phyloP scores from a whole-genome alignment of 2,888 invertebrate genomes.

The Mellilla xanthometata region DNA sequence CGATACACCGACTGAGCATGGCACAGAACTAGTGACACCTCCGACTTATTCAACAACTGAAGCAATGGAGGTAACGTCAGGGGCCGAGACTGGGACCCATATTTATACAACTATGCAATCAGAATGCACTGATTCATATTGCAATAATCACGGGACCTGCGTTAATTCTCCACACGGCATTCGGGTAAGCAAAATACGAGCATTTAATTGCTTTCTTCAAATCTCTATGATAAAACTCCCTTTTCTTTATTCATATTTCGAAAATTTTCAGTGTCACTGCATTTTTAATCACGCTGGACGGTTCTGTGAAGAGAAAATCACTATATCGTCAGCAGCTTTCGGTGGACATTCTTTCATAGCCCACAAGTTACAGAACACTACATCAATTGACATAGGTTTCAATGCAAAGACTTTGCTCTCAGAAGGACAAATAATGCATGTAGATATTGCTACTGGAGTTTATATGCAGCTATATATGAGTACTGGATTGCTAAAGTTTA shows the following conservation, averaged over 20 bases:
- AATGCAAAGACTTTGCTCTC: slow-evolving; percentile 89
- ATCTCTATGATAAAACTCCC: too few species aligned
- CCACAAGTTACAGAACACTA: slow-evolving; percentile 85
- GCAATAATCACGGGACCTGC: slow-evolving; percentile 88
- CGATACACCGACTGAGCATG: slow-evolving; percentile 58
- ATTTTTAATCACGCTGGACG: slow-evolving; percentile 88
- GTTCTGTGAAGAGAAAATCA: slow-evolving; percentile 84
- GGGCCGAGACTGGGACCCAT: slow-evolving; percentile 38
- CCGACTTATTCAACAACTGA: slow-evolving; percentile 48
- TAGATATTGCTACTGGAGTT: slow-evolving; percentile 85
- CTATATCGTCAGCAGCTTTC: slow-evolving; percentile 89
- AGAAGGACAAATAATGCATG: slow-evolving; percentile 89
- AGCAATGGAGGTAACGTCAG: slow-evolving; percentile 51
- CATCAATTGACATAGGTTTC: slow-evolving; percentile 85
- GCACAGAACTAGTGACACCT: slow-evolving; percentile 44
- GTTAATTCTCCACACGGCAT: slow-evolving; percentile 85
- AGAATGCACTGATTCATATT: slow-evolving; percentile 85
- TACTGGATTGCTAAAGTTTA: slow-evolving; percentile 90
- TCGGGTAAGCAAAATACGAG: slow-evolving; percentile 83
- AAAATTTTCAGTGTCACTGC: slow-evolving; percentile 84
- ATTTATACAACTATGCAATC: slow-evolving; percentile 65
- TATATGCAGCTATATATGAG: slow-evolving; percentile 91
- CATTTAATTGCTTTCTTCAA: too few species aligned
- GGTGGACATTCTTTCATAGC: slow-evolving; percentile 90
- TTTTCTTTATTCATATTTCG: too few species aligned